Conservation (phyloP, 2,888 invertebrate genomes). For the Zelleria hepariella region DNA sequence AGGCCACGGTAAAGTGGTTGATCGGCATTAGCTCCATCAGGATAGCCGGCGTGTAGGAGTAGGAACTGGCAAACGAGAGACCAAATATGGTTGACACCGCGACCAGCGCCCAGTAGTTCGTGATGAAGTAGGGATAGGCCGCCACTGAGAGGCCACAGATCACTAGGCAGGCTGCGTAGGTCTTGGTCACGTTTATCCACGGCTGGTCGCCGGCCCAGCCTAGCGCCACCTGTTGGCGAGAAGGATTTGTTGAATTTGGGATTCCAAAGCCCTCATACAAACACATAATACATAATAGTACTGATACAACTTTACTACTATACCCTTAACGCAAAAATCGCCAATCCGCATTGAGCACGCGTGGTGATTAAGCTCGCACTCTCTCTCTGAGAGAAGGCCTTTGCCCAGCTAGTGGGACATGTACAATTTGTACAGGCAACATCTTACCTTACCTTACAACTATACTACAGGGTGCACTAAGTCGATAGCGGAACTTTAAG, state of each 20-base stretch:
- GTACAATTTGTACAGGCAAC: too few species aligned
- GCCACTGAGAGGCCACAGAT: constrained; percentile 75
- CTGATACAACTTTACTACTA: too few species aligned
- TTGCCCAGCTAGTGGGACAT: too few species aligned
- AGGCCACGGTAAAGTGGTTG: constrained; percentile 92
- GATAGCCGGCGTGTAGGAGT: constrained; percentile 91
- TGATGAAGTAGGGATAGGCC: constrained; percentile 71
- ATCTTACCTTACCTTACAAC: too few species aligned
- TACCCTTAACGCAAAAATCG: too few species aligned
- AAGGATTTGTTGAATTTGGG: not conserved
- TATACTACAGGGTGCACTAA: too few species aligned
- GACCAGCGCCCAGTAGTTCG: constrained; percentile 59
- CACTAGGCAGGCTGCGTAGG: constrained; percentile 84
- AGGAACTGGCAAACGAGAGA: constrained; percentile 90
- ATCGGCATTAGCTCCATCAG: constrained; percentile 90
- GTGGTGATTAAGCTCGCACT: too few species aligned
- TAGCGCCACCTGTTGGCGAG: constrained; percentile 73
- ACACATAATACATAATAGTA: too few species aligned
- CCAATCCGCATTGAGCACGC: too few species aligned
- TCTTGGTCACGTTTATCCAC: constrained; percentile 86
- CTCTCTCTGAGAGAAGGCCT: too few species aligned
- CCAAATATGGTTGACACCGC: constrained; percentile 80
- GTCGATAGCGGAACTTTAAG: too few species aligned
- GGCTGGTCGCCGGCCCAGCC: constrained; percentile 92
- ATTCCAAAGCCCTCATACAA: too few species aligned